These are phyloP conservation scores for Anorthoa munda DNA, from an alignment of 2,888 invertebrate genomes.

Conservation along the genomic window DNA sequence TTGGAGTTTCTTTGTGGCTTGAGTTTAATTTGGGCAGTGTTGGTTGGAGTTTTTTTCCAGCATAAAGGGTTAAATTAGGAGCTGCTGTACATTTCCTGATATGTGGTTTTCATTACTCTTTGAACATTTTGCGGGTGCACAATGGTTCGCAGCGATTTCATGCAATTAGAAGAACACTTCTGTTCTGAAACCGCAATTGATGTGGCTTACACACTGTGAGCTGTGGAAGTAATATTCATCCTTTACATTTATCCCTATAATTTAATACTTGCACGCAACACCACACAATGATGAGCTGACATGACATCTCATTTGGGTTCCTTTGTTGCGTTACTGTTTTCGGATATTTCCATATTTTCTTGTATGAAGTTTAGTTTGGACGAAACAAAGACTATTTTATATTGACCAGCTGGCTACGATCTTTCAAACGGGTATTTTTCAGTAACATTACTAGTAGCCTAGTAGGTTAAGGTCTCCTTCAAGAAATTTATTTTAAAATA, in stretches of 20 bases:
- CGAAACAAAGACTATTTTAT: background rate
- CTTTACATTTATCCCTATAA: slow-evolving; percentile 17
- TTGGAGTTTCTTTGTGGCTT: background rate
- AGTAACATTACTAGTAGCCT: background rate
- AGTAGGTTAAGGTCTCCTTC: background rate
- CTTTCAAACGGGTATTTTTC: background rate
- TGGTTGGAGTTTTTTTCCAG: background rate
- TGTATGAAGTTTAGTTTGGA: background rate
- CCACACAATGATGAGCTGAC: slow-evolving; percentile 13
- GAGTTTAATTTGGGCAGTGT: slow-evolving; percentile 7
- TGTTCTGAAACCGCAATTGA: slow-evolving; percentile 22
- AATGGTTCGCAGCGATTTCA: slow-evolving; percentile 13
- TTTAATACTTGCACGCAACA: slow-evolving; percentile 31
- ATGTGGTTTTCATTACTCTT: slow-evolving; percentile 23
- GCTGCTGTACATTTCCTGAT: slow-evolving; percentile 17
- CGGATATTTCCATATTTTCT: background rate
- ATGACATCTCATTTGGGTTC: slow-evolving; percentile 18
- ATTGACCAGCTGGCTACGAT: background rate
- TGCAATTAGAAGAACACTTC: slow-evolving; percentile 20
- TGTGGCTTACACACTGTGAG: background rate
- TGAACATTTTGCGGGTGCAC: slow-evolving; percentile 8
- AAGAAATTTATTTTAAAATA: background rate
- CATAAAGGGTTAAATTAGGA: slow-evolving; percentile 11
- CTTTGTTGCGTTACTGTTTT: slow-evolving; percentile 4
- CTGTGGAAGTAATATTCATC: background rate